Evolutionary conservation across 2,113 vertebrate genomes (phyloP), one percentile per base, ranked within the genome.

Genomic region (Orientallactaga bullata): DNA sequence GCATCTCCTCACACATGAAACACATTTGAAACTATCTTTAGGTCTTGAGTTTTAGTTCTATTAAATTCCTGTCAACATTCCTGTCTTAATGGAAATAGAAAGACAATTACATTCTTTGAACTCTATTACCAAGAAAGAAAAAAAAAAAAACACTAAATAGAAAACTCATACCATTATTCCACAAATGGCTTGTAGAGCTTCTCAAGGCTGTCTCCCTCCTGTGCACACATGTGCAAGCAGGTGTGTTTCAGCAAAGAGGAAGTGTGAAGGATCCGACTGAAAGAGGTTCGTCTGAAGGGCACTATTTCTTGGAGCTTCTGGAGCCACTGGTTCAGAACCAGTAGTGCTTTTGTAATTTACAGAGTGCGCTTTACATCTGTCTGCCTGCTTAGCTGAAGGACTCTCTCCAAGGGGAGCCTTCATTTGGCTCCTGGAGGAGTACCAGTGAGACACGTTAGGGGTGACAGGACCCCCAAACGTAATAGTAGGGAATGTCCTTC

Each of bases 61-160:
- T 95, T 94, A 93, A 90, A 76, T 95, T 91, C 61, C 73, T 92
- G 85, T 90, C 90, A 94, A 90, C 90, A 93, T 71, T 78, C 71
- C 76, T 90, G 37, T 63, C 58, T 73, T 74, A 71, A 93, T 55
- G 73, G 42, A 61, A 78, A 93, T 3, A 32, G 71, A 78, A 88
- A 94, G 79, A 88, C 58, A 80, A 86, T 83, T 61, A 85, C 0
- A 66, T 30, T 71, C 55, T 87, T 69, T 88, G 88, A 93, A 88
- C 63, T 51, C 37, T 66, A 65, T 28, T 65, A 60, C 39, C 20
- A 94, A 82, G 12, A 63, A 2, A 51, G 58, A 28, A 81, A 79
- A 69, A 80, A 21, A 74, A 78, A 72, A 63, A 63, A n/a, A n/a
- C n/a, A 37, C 9, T 3, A 51, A 61, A 37, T 61, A 73, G 42